Conservation (phyloP, 2,113 vertebrate species). For the Nyctibius bracteatus region DNA sequence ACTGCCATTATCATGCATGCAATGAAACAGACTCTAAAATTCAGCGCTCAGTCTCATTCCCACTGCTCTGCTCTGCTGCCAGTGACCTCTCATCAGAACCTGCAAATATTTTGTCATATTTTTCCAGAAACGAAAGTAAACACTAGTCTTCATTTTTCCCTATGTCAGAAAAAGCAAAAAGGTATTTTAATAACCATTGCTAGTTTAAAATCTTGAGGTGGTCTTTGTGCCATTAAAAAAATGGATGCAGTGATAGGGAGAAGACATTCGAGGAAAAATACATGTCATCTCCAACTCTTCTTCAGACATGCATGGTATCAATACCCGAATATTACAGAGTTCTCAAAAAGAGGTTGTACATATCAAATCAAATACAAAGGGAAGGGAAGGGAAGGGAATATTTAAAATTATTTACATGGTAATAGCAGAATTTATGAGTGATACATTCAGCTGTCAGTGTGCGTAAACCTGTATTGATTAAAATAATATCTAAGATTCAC, state of each 20-base stretch:
- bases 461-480: conserved; percentile 12
- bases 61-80: not conserved
- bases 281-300: fast-evolving
- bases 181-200: not conserved
- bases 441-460: not conserved
- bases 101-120: not conserved
- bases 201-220: not conserved
- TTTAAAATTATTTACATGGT: not conserved
- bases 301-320: not conserved
- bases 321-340: not conserved
- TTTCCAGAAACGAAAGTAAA: not conserved
- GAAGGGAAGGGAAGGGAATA: too few species aligned
- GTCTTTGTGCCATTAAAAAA: not conserved
- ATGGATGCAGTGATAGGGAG: not conserved
- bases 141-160: not conserved
- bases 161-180: not conserved
- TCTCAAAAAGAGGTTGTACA: not conserved
- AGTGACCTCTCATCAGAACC: not conserved
- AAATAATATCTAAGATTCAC: conserved; percentile 23
- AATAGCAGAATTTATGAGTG: not conserved
- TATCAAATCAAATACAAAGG: not conserved
- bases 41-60: not conserved
- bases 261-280: not conserved
- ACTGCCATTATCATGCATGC: not conserved
- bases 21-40: not conserved